Base-by-base conservation (phyloP, 2,797 vertebrate species). In the Rhyacichthys aspro region DNA sequence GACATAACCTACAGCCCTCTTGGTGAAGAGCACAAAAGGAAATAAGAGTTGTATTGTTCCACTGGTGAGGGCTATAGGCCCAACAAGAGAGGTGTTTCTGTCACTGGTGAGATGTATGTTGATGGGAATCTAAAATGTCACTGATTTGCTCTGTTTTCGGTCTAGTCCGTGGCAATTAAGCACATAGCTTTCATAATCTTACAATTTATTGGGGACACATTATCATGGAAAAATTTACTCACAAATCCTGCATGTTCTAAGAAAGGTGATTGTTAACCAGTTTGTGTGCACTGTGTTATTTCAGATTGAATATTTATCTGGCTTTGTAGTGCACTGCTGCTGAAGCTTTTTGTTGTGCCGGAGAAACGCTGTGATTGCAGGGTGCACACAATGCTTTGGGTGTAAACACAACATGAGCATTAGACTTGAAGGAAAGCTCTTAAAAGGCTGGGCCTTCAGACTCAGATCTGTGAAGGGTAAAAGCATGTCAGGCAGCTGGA, bases 381-480 rank as follows among this genome's bases (percentile, higher is more conserved):
- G 57, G 57, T 78, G 70, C 67, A 74, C 47, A 60, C 23, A 71
- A 69, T 62, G 61, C 70, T 79, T 74, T 58, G 19, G 75, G 50
- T 70, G 67, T 79, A 80, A 81, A 84, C 68, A 72, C 66, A 67
- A 38, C 47, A 58, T n/a, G 50, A 65, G 47, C 72, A 66, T 79
- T 67, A 44, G 54, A 59, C 59, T 75, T 76, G 81, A 74, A 72
- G 78, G 49, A 72, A 70, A 65, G 82, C 84, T 75, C 81, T 88
- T 87, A 79, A 82, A 84, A 78, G 52, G 36, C 50, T 79, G 56
- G 78, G 15, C 53, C 39, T 65, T 78, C 59, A 63, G 62, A 67
- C 66, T 63, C 55, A 72, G 67, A 83, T 72, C 70, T 52, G 55
- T 89, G 87, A 85, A 88, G 84, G 84, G 74, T 80, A 86, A 83